A percentile compares a stretch with the other conserved stretches of the same genome.
phyloP scores from a whole-genome alignment of 2,113 vertebrate genomes.

The Ginglymostoma cirratum region DNA sequence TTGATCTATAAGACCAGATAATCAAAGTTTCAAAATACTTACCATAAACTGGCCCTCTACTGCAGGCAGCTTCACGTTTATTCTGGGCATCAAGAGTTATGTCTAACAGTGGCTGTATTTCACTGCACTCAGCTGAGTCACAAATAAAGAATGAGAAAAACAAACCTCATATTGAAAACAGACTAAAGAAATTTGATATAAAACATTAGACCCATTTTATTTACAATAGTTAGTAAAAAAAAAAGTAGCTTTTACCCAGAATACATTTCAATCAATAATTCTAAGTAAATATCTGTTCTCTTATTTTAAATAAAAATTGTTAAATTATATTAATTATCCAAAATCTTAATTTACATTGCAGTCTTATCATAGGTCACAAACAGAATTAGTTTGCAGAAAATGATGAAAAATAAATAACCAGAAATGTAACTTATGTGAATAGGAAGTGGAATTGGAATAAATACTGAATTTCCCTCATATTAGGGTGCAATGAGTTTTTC shows the following conservation, averaged over 20 bases:
- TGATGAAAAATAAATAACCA: neutral
- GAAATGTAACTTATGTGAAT: neutral
- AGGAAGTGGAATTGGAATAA: neutral
- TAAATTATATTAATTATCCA: neutral
- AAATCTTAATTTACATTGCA: neutral
- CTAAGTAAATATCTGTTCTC: neutral
- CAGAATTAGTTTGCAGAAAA: neutral
- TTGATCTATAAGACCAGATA: neutral
- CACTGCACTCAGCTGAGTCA: slow-evolving; percentile 62
- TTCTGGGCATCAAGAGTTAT: slow-evolving; percentile 44
- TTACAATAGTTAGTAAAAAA: neutral
- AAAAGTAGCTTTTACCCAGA: neutral
- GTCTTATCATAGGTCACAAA: neutral
- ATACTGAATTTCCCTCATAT: neutral
- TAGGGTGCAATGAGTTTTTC: neutral
- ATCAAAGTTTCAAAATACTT: neutral
- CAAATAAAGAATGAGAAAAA: neutral
- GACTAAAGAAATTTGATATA: neutral
- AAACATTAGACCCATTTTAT: neutral
- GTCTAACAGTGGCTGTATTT: slow-evolving; percentile 51
- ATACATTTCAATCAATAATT: neutral
- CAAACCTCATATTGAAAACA: neutral
- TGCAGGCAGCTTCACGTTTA: slow-evolving; percentile 55
- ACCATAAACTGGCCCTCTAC: neutral
- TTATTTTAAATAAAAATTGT: neutral